phyloP scores from a whole-genome alignment of 2,113 vertebrate species.

The Natator depressus region DNA sequence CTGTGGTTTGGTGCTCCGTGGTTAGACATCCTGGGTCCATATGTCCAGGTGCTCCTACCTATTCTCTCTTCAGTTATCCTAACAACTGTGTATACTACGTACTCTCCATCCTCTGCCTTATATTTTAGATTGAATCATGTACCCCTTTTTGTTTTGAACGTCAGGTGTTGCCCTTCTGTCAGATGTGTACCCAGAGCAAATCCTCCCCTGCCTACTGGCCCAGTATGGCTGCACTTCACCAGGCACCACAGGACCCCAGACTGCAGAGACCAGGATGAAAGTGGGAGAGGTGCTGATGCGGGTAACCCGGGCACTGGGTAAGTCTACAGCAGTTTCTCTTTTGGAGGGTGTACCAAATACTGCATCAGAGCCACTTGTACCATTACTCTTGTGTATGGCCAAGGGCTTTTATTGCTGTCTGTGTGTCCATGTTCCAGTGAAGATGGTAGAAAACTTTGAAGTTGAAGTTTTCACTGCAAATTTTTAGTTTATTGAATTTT shows the following conservation, averaged over 20 bases:
- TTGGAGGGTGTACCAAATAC: neutral
- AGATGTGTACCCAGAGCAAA: constrained; percentile 84
- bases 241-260: constrained; percentile 2
- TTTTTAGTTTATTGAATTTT: neutral
- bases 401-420: neutral
- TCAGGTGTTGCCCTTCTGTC: constrained; percentile 87
- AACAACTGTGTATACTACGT: neutral
- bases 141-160: neutral
- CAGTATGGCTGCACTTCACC: constrained; percentile 72
- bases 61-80: neutral
- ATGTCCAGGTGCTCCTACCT: neutral
- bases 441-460: neutral
- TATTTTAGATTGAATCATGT: accelerated
- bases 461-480: neutral
- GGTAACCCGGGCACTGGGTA: constrained; percentile 87
- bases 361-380: too few relatives aligned
- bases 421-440: neutral
- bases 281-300: constrained; percentile 95
- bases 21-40: neutral
- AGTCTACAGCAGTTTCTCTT: constrained; percentile 54
- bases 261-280: constrained; percentile 89
- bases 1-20: neutral
- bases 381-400: neutral
- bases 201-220: constrained; percentile 84
- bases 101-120: accelerated